Base-by-base conservation (phyloP, 2,888 invertebrate species). In the Trichogramma dendrolimi region DNA sequence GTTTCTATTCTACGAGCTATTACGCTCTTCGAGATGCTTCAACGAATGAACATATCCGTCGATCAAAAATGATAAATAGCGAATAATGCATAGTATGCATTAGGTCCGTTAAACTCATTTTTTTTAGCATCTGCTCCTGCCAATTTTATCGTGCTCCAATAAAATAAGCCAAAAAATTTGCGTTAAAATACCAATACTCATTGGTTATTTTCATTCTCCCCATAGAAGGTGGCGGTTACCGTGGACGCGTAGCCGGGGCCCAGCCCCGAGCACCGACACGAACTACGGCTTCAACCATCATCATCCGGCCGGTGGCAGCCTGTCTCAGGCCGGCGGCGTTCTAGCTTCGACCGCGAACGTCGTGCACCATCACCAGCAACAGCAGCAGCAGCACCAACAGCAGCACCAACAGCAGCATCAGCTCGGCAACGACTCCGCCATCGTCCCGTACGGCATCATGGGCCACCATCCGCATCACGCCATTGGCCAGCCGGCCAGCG, bases 221-320 rank as follows among this genome's bases (percentile, higher is more conserved):
- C 70, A 65, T 68, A 79, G 79, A 67, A 74, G 80, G 67, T 78
- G 80, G 77, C 74, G 81, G 47, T 68, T 81, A 58, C 81, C 81
- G 1, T 81, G 81, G 81, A 75, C 77, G 0, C 75, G 81, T 65
- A 77, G 77, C 6, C 72, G 77, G 65, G 78, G 79, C 7, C 76
- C 78, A 44, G 75, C 74, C 4, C 77, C 78, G 10, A 77, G 74
- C 52, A 49, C 90, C 91, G 92, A 92, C 75, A 91, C 91, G 55
- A 91, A 91, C 67, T 92, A 92, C 76, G 92, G 92, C 0, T 81
- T 81, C 67, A 38, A 49, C n/a, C 49, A 49, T 14, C 59, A 60
- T 43, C 60, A 60, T 8, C 14, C 40, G 38, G 51, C 56, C 72
- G 71, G 64, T 72, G 72, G 80, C 78, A 48, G 72, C 72, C 14